Base-by-base conservation (phyloP, 2,888 invertebrate genomes). In the Steinernema scapterisci region DNA sequence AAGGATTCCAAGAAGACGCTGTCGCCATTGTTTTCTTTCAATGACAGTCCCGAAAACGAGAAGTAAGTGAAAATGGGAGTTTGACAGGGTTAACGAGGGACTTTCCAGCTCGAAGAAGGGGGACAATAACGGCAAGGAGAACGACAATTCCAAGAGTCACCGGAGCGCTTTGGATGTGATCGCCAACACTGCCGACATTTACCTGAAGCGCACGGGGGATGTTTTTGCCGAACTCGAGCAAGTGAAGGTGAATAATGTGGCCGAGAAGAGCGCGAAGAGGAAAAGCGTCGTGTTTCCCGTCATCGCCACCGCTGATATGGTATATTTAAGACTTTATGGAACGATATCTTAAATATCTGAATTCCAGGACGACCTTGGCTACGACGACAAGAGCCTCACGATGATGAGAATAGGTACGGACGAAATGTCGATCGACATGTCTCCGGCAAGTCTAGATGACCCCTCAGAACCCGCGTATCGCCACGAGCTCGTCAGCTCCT, bases 391-490 rank as follows among this genome's bases (percentile, higher is more conserved):
- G 16, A 16, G 16, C 16, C 25, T 63, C 25, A 31, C 63, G 3
- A 25, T 31, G 16, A 63, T 63, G 63, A 27, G 63, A 13, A 27
- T 63, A 16, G 63, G 63, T 11, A 63, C 63, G 16, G 63, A 63
- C 63, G 63, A 63, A 7, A 27, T 63, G 27, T 27, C 27, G 2
- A 63, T 63, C 63, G 63, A 63, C 19, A 63, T 63, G 63, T 63
- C 63, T 6, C 63, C 63, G 38, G 63, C 63, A 31, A 63, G 63
- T 31, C 63, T 63, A 27, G 63, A 63, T 63, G 63, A 63, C 31
- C 23, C 63, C 63, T 31, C 27, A 16, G 63, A 63, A 31, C 63
- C 63, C 16, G 38, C 63, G 9, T 63, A 63, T 13, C 63, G 63
- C 11, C 63, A 63, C 38, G 63, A 63, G n/a, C 63, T 63, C 5